Evolutionary conservation across 1,140 invertebrate species (phyloP).

Genomic region (Frieseomelitta varia): DNA sequence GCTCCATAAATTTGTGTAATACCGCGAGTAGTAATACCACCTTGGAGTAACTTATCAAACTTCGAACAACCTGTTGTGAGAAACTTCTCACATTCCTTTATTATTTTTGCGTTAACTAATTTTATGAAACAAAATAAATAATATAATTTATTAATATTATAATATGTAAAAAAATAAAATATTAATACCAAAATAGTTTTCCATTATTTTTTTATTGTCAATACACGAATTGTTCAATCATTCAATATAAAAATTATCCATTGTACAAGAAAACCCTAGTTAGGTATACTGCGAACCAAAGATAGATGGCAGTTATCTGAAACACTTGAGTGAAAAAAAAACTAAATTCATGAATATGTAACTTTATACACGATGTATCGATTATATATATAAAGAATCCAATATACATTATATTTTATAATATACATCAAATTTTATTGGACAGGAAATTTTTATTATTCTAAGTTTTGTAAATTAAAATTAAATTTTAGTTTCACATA

Average conservation of each 20-base stretch:
- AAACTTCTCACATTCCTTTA: slow-evolving; percentile 66
- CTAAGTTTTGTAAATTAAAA: background rate
- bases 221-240: background rate
- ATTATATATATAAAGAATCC: background rate
- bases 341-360: no score
- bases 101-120: slow-evolving; percentile 36
- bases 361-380: background rate
- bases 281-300: no score
- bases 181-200: slow-evolving; percentile 50
- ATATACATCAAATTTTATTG: background rate
- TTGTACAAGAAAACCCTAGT: no score
- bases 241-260: background rate
- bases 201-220: slow-evolving; percentile 21
- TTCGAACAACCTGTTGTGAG: slow-evolving; percentile 84
- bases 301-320: no score
- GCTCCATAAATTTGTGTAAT: slow-evolving; percentile 93
- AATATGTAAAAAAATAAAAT: background rate
- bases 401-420: background rate
- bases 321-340: no score
- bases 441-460: slow-evolving; percentile 10
- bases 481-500: background rate
- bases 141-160: background rate
- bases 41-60: slow-evolving; percentile 85
- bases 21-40: slow-evolving; percentile 88
- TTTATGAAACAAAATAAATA: background rate